A percentile compares a stretch with the other conserved stretches of the same genome.
Evolutionary conservation across 2,888 invertebrate genomes (phyloP).

Genomic region (Andrena marginata): DNA sequence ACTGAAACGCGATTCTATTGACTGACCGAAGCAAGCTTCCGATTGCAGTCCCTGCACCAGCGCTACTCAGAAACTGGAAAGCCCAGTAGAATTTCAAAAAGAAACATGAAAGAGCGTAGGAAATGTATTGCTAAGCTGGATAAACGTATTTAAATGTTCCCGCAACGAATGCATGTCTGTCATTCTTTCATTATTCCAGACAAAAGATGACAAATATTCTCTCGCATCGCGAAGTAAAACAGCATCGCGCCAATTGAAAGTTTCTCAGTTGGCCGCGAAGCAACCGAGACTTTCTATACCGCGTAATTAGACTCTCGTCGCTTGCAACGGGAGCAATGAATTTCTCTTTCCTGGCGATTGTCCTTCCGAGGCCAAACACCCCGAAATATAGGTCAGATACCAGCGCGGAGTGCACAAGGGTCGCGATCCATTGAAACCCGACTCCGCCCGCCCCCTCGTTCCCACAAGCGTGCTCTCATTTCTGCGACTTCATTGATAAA

Average conservation of each 20-base stretch:
- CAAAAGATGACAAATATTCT: no score
- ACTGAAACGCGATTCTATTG: conserved; percentile 14
- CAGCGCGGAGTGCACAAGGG: background rate
- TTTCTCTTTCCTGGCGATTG: conserved; percentile 16
- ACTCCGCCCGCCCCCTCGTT: background rate
- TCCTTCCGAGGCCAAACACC: conserved; percentile 10
- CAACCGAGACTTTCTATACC: background rate
- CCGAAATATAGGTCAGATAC: conserved; percentile 31
- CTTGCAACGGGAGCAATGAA: conserved; percentile 4
- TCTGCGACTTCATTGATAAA: conserved; percentile 16
- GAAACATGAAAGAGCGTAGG: no score
- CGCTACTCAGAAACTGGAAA: no score
- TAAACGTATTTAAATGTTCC: no score
- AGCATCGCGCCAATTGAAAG: background rate
- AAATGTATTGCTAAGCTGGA: no score
- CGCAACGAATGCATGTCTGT: no score
- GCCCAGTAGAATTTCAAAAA: no score
- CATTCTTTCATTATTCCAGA: background rate
- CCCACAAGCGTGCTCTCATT: conserved; percentile 4
- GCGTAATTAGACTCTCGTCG: background rate
- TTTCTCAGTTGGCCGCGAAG: background rate
- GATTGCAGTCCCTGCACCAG: no score
- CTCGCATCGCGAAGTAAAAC: background rate
- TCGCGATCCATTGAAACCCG: background rate
- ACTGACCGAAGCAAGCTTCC: no score